A percentile compares a stretch with the other conserved stretches of the same genome.
These are phyloP conservation scores for Turritopsis rubra DNA, from an alignment of 30 jellyfish, hydroid and myxozoan species.

Conservation along the genomic window DNA sequence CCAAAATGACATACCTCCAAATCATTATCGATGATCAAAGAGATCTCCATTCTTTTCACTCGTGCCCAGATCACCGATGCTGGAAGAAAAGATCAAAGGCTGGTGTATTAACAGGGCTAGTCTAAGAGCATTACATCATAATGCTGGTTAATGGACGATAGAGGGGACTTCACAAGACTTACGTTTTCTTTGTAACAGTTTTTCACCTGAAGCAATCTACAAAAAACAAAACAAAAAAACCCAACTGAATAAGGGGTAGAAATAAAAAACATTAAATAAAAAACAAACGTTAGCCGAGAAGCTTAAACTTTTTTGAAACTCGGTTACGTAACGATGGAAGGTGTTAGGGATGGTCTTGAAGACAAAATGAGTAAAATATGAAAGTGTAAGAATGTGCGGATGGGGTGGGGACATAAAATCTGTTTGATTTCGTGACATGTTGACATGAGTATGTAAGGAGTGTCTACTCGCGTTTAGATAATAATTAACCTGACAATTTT, in stretches of 20 bases:
- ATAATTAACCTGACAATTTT: not conserved
- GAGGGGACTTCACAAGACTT: not conserved
- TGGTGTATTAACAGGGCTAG: not conserved
- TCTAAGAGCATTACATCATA: not conserved
- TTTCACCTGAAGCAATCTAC: constrained; percentile 34
- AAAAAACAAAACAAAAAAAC: not conserved
- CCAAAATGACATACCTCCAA: constrained; percentile 11
- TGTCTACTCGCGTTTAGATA: not conserved
- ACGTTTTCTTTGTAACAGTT: constrained; percentile 17
- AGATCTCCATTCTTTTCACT: constrained; percentile 32
- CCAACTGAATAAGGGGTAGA: not conserved
- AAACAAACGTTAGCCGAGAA: not conserved
- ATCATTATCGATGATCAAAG: constrained; percentile 25
- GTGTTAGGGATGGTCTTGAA: too few relatives aligned
- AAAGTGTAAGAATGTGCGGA: too few relatives aligned
- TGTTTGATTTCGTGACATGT: not conserved
- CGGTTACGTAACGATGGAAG: too few relatives aligned
- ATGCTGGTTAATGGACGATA: not conserved
- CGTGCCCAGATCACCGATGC: constrained; percentile 39
- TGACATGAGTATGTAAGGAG: not conserved
- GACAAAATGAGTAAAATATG: too few relatives aligned
- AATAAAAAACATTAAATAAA: not conserved
- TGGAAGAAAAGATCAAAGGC: not conserved
- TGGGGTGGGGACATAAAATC: too few relatives aligned
- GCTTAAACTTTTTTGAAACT: not conserved